These are phyloP conservation scores for Xiphophorus birchmanni DNA, from an alignment of 2,797 vertebrate genomes.

Conservation along the genomic window DNA sequence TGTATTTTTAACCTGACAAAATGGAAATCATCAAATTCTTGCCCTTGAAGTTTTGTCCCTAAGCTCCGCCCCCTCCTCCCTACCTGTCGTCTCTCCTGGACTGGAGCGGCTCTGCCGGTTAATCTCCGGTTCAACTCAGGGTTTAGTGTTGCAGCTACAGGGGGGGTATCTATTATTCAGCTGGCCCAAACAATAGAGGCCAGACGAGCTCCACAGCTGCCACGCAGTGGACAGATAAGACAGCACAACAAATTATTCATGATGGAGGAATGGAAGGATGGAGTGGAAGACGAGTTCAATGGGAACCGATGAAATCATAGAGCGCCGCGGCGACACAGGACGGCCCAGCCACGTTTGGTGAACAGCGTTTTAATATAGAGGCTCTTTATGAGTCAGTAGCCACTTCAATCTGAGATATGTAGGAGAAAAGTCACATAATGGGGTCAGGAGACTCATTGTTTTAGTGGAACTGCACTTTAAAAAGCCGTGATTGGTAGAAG, in stretches of 20 bases:
- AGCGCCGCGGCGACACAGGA: slow-evolving; percentile 48
- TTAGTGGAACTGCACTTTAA: neutral
- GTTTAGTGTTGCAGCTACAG: slow-evolving; percentile 78
- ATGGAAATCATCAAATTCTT: neutral
- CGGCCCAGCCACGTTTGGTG: slow-evolving; percentile 48
- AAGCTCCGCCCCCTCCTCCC: neutral
- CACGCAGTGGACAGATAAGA: slow-evolving; percentile 74
- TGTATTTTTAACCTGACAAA: neutral
- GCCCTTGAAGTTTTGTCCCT: neutral
- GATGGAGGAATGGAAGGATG: slow-evolving; percentile 68
- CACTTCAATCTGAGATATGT: neutral
- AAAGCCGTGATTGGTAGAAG: neutral
- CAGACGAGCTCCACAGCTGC: slow-evolving; percentile 76
- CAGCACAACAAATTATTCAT: slow-evolving; percentile 81
- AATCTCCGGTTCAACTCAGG: slow-evolving; percentile 73
- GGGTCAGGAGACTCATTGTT: neutral
- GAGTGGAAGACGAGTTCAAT: slow-evolving; percentile 59
- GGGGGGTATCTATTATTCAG: slow-evolving; percentile 82
- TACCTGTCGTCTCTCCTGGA: slow-evolving; percentile 22
- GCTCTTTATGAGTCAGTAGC: neutral
- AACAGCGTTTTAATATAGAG: neutral
- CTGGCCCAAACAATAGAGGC: slow-evolving; percentile 75
- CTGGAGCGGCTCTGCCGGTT: slow-evolving; percentile 58
- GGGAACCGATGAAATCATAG: slow-evolving; percentile 88
- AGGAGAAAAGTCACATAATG: neutral